Evolutionary conservation across 2,888 invertebrate genomes (phyloP).

Genomic region (Meta bourneti): DNA sequence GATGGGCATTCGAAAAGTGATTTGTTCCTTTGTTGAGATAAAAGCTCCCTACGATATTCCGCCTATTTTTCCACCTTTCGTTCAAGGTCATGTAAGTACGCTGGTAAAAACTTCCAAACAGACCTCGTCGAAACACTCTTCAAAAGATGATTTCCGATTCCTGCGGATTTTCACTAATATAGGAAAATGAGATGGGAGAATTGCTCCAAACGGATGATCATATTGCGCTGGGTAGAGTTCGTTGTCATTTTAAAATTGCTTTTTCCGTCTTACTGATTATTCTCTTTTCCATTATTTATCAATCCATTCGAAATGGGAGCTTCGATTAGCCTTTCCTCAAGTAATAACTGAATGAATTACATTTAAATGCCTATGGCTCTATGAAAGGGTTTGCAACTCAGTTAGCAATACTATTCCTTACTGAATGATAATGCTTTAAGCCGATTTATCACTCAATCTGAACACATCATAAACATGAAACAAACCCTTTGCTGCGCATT

Average conservation of each 20-base stretch:
- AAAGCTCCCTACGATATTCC: no score
- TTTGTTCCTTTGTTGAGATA: not conserved
- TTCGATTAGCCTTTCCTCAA: conserved; percentile 38
- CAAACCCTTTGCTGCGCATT: no score
- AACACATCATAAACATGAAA: no score
- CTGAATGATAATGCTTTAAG: no score
- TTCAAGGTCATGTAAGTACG: not conserved
- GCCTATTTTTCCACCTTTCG: no score
- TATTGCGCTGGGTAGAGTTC: conserved; percentile 37
- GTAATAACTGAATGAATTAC: conserved; percentile 28
- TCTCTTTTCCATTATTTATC: conserved; percentile 42
- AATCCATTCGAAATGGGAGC: conserved; percentile 25
- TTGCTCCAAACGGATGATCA: conserved; percentile 28
- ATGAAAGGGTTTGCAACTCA: no score
- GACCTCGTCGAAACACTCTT: not conserved
- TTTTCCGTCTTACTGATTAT: conserved; percentile 53
- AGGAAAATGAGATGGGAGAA: conserved; percentile 50
- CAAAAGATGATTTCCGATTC: conserved; percentile 22
- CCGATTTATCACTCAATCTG: no score
- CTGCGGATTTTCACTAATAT: conserved; percentile 26
- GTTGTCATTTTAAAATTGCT: conserved; percentile 69
- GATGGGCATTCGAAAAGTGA: not conserved
- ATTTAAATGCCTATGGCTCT: not conserved
- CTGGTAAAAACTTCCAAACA: not conserved
- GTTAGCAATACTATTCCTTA: no score